Conservation (phyloP, 2,888 invertebrate species). For the Andrena haemorrhoa region DNA sequence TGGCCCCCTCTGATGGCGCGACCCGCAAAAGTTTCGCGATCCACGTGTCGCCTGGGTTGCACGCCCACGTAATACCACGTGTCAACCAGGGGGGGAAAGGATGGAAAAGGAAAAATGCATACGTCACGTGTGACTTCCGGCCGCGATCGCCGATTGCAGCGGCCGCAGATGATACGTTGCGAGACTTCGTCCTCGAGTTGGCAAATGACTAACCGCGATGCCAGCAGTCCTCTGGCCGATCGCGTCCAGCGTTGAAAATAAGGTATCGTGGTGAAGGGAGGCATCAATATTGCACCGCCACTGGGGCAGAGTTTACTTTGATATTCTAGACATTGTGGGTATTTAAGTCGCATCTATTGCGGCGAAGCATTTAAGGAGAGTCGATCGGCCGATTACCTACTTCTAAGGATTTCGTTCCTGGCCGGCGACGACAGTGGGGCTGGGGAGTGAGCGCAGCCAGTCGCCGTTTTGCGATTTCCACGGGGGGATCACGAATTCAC, state of each 20-base stretch:
- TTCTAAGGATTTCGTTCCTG: background rate
- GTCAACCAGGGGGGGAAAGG: constrained; percentile 13
- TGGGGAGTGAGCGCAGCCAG: background rate
- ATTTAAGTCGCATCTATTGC: background rate
- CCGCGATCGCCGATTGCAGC: constrained; percentile 30
- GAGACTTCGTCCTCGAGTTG: constrained; percentile 39
- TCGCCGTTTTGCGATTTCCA: constrained; percentile 18
- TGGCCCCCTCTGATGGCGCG: constrained; percentile 27
- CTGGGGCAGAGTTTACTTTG: constrained; percentile 8
- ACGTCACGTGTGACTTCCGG: constrained; percentile 54
- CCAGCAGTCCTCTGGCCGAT: constrained; percentile 10
- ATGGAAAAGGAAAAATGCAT: constrained; percentile 17
- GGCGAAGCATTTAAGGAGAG: background rate
- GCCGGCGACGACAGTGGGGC: background rate
- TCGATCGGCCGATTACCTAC: background rate
- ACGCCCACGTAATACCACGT: constrained; percentile 63
- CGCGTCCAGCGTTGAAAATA: constrained; percentile 28
- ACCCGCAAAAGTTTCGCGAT: constrained; percentile 57
- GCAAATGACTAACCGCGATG: constrained; percentile 35
- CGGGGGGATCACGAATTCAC: constrained; percentile 34
- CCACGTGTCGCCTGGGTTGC: constrained; percentile 56
- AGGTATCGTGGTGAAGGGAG: constrained; percentile 5
- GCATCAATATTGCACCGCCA: constrained; percentile 19
- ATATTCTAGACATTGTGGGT: constrained; percentile 14
- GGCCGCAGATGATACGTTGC: constrained; percentile 53